These are phyloP conservation scores for Didymodactylos carnosus DNA, from an alignment of 2,888 invertebrate species.

Conservation along the genomic window DNA sequence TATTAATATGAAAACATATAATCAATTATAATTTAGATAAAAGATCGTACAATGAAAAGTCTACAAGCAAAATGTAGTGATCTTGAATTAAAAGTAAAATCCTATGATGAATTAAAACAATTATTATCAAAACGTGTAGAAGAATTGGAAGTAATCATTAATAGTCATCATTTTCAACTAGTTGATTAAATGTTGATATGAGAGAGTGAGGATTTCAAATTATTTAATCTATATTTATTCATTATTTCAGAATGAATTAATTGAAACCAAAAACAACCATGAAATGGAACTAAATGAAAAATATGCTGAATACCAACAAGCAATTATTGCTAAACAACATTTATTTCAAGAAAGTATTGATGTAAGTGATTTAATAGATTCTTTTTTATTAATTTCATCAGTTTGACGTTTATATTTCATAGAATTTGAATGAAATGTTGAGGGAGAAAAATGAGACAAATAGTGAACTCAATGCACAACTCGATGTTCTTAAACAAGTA, in stretches of 20 bases:
- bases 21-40: not conserved
- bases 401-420: not conserved
- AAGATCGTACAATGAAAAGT: not conserved
- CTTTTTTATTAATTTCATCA: too few species aligned
- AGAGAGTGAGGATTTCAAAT: too few species aligned
- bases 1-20: not conserved
- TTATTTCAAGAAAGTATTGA: not conserved
- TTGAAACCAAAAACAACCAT: not conserved
- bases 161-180: too few species aligned
- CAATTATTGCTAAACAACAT: not conserved
- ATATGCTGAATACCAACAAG: not conserved
- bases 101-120: not conserved
- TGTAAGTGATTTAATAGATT: not conserved
- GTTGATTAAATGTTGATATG: too few species aligned
- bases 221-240: not conserved
- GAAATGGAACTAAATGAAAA: not conserved
- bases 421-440: not conserved
- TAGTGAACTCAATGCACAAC: not conserved
- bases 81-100: not conserved
- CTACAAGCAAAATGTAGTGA: not conserved
- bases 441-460: not conserved
- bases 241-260: not conserved
- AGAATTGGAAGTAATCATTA: not conserved
- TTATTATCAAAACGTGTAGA: not conserved
- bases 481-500: not conserved